Conservation (phyloP, 2,888 invertebrate species). For the Lumbricus terrestris region DNA sequence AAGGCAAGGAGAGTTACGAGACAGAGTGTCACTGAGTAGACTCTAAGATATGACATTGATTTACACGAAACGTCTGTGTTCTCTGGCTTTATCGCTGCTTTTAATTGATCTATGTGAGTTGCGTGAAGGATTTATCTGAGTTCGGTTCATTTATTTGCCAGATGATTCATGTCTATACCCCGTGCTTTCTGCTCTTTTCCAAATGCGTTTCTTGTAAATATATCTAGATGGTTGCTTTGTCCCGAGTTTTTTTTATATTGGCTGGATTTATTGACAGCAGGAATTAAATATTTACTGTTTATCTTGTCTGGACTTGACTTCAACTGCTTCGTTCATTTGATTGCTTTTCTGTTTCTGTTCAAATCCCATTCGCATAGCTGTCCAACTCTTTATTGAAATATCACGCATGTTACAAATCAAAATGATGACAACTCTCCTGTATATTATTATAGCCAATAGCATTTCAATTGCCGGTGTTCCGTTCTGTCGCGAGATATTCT, state of each 20-base stretch:
- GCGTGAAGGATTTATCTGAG: neutral
- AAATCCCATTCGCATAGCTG: neutral
- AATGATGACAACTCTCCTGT: too few relatives aligned
- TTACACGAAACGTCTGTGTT: neutral
- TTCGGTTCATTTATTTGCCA: neutral
- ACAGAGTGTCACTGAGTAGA: neutral
- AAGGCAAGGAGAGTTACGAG: too few relatives aligned
- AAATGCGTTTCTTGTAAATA: neutral
- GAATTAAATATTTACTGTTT: neutral
- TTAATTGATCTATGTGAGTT: neutral
- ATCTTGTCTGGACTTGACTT: neutral
- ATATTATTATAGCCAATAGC: too few relatives aligned
- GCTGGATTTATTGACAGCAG: neutral
- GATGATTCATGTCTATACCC: neutral
- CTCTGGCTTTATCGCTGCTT: neutral
- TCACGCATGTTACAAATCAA: too few relatives aligned
- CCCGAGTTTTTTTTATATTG: neutral
- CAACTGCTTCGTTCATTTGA: neutral
- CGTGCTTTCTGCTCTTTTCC: neutral
- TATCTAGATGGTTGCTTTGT: too few relatives aligned
- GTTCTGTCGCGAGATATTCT: too few relatives aligned
- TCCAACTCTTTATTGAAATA: too few relatives aligned
- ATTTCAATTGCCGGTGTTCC: too few relatives aligned
- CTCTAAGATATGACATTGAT: neutral
- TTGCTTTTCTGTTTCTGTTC: neutral